phyloP scores from a whole-genome alignment of 2,888 invertebrate species.

The Caenorhabditis virilis region DNA sequence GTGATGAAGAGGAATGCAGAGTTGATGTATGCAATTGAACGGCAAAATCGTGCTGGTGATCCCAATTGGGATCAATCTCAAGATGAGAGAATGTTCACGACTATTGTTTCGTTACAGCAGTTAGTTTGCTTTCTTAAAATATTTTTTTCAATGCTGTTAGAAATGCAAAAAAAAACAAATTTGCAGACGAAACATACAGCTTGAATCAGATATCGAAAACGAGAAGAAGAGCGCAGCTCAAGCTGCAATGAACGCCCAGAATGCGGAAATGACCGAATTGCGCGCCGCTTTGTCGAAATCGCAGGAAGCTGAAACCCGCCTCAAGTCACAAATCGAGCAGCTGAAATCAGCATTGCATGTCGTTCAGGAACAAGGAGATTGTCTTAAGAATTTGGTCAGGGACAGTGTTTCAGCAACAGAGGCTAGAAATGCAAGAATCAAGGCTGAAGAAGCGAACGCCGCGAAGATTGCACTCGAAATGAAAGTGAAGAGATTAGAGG shows the following conservation, averaged over 20 bases:
- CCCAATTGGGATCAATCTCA: slow-evolving; percentile 15
- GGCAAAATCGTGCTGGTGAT: slow-evolving; percentile 10
- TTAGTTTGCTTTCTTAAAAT: not conserved
- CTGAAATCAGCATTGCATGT: slow-evolving; percentile 30
- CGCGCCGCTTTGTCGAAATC: slow-evolving; percentile 30
- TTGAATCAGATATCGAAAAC: slow-evolving; percentile 44
- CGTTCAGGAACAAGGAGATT: slow-evolving; percentile 31
- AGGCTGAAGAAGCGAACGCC: slow-evolving; percentile 31
- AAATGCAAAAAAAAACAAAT: not conserved
- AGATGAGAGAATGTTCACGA: slow-evolving; percentile 33
- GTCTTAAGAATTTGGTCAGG: slow-evolving; percentile 31
- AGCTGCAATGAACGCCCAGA: slow-evolving; percentile 38
- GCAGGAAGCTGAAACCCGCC: slow-evolving; percentile 23
- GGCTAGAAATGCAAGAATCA: slow-evolving; percentile 29
- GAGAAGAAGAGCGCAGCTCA: slow-evolving; percentile 38
- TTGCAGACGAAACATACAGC: slow-evolving; percentile 40
- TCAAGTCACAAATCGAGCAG: slow-evolving; percentile 36
- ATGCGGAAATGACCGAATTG: slow-evolving; percentile 30
- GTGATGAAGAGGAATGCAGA: slow-evolving; percentile 23
- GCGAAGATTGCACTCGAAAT: slow-evolving; percentile 21
- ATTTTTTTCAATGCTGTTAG: not conserved
- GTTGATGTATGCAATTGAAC: slow-evolving; percentile 25
- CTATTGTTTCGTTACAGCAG: slow-evolving; percentile 35
- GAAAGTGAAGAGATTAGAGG: slow-evolving; percentile 20
- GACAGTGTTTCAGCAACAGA: slow-evolving; percentile 39